Percentiles rank a stretch among this genome's conserved stretches.
Evolutionary conservation across 2,113 vertebrate species (phyloP).

Genomic region (Sander lucioperca): DNA sequence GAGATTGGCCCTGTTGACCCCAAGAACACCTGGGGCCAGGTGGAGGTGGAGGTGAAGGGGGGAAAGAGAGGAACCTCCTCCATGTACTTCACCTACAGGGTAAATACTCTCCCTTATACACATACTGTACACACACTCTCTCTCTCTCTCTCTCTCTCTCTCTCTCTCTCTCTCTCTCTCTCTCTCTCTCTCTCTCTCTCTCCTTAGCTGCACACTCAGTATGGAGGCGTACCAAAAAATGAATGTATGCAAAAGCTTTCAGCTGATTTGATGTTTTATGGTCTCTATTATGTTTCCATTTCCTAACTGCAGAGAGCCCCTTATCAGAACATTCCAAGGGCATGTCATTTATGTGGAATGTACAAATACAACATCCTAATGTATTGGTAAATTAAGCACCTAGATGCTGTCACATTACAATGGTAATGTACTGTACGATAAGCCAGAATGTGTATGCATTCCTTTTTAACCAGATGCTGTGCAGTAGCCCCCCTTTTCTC

Average conservation of each 20-base stretch:
- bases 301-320: constrained; percentile 26
- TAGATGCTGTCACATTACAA: constrained; percentile 29
- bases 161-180: neutral
- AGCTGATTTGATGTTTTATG: constrained; percentile 42
- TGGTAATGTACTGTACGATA: constrained; percentile 36
- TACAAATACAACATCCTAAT: constrained; percentile 34
- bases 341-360: constrained; percentile 28
- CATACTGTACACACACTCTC: neutral
- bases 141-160: neutral
- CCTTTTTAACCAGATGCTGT: constrained; percentile 56
- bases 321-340: constrained; percentile 43
- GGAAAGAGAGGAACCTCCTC: constrained; percentile 78
- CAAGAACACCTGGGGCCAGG: constrained; percentile 41
- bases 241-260: constrained; percentile 32
- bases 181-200: neutral
- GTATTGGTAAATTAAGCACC: constrained; percentile 20
- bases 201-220: neutral
- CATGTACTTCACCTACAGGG: constrained; percentile 81
- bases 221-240: neutral
- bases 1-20: constrained; percentile 65
- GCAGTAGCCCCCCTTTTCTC: constrained; percentile 36
- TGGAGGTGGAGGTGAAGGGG: constrained; percentile 77
- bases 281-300: constrained; percentile 45
- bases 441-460: constrained; percentile 32
- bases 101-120: constrained; percentile 50